These are phyloP conservation scores for Marcusenius ussheri DNA, from an alignment of 2,113 vertebrate genomes.

Conservation along the genomic window DNA sequence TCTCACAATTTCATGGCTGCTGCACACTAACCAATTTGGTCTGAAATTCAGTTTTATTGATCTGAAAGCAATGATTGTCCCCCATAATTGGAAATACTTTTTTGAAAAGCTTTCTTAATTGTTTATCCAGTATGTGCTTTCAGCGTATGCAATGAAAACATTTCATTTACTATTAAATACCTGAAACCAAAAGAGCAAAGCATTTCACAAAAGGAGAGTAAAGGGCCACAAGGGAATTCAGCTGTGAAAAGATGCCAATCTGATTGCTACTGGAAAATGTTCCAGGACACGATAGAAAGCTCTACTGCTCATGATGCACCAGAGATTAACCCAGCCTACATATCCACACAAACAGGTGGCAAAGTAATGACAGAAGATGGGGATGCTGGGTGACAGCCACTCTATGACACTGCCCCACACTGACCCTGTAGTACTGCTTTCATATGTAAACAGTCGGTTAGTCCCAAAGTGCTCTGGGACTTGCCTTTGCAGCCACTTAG, in stretches of 20 bases:
- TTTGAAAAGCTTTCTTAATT: neutral
- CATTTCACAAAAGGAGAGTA: slow-evolving; percentile 21
- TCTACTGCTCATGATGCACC: slow-evolving; percentile 10
- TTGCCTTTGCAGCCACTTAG: neutral
- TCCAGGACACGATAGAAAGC: slow-evolving; percentile 38
- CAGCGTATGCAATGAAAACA: neutral
- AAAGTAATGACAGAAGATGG: neutral
- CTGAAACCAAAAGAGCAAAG: neutral
- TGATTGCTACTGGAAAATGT: slow-evolving; percentile 36
- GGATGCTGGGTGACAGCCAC: neutral
- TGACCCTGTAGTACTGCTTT: neutral
- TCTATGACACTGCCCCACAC: neutral
- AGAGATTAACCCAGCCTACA: neutral
- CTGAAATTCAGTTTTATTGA: slow-evolving; percentile 11
- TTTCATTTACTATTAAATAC: neutral
- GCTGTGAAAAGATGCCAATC: slow-evolving; percentile 33
- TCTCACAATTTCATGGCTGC: neutral
- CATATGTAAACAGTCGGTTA: neutral
- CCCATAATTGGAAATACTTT: neutral
- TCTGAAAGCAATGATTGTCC: neutral
- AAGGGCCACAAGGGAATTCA: slow-evolving; percentile 41
- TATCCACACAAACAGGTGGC: neutral
- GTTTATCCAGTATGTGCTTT: neutral
- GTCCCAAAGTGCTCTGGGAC: neutral
- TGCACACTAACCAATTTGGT: neutral